Evolutionary conservation across 2,797 vertebrate genomes (phyloP).

Genomic region (Ceyx erithaca): DNA sequence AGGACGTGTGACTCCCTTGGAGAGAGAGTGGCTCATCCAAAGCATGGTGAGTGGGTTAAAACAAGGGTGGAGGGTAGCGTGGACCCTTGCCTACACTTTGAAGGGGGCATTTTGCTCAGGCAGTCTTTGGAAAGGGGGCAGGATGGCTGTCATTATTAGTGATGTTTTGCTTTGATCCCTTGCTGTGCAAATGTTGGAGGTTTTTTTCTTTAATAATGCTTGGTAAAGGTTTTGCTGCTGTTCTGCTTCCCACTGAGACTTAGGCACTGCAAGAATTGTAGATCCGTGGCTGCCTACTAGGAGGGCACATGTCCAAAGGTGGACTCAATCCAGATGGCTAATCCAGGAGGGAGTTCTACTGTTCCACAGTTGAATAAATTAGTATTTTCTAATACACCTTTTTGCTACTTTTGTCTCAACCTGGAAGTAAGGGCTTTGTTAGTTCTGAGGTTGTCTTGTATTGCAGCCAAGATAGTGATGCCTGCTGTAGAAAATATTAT

Average conservation of each 20-base stretch:
- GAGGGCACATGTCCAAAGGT: background rate
- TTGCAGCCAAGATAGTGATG: background rate
- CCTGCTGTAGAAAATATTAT: constrained; percentile 20
- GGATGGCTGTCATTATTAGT: background rate
- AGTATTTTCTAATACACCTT: background rate
- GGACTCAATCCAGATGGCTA: background rate
- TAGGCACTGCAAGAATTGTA: background rate
- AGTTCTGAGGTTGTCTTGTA: background rate
- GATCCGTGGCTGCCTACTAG: background rate
- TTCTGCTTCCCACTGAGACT: background rate
- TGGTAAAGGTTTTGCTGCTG: background rate
- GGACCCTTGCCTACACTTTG: fast-evolving
- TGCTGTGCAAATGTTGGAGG: background rate
- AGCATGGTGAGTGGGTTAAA: background rate
- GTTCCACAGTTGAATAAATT: background rate
- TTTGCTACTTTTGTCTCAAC: background rate
- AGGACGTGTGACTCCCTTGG: background rate
- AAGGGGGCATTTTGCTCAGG: background rate
- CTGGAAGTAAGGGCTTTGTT: background rate
- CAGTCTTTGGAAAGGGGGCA: fast-evolving
- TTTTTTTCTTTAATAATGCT: background rate
- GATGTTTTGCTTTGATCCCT: background rate
- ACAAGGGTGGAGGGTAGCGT: fast-evolving
- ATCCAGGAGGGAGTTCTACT: background rate
- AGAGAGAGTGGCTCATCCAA: fast-evolving